These are phyloP conservation scores for Petrolisthes manimaculis DNA, from an alignment of 2,888 invertebrate genomes.

Conservation along the genomic window DNA sequence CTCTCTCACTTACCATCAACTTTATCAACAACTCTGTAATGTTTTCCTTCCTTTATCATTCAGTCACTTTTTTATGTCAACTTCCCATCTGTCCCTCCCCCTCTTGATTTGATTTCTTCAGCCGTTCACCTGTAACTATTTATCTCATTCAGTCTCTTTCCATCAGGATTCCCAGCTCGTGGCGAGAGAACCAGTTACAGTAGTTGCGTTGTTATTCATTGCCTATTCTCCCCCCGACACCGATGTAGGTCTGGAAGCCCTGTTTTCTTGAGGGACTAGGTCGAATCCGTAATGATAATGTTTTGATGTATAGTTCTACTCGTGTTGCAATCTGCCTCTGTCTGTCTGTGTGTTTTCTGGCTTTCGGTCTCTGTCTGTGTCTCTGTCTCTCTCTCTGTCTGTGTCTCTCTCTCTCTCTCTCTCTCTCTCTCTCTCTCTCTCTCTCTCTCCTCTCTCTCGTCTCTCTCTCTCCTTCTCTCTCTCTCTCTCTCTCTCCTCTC, in stretches of 20 bases:
- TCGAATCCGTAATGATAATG: background rate
- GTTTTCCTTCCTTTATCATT: too few relatives aligned
- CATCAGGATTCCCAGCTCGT: too few relatives aligned
- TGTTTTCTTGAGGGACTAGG: background rate
- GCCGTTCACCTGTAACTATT: too few relatives aligned
- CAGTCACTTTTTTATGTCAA: too few relatives aligned
- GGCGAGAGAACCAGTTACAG: background rate
- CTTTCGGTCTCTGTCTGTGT: background rate
- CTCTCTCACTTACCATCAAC: too few relatives aligned
- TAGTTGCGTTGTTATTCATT: background rate
- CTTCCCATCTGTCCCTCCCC: too few relatives aligned
- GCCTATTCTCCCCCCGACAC: background rate
- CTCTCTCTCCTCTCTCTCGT: constrained; percentile 6
- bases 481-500: constrained; percentile 3
- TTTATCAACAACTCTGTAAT: too few relatives aligned
- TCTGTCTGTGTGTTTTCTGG: background rate
- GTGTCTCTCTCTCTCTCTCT: constrained; percentile 18
- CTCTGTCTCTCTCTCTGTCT: constrained; percentile 18
- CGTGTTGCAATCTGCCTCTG: background rate
- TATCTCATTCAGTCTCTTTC: too few relatives aligned
- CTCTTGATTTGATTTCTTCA: too few relatives aligned
- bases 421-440: constrained; percentile 22
- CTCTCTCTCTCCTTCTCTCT: too few relatives aligned
- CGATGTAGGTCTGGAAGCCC: background rate
- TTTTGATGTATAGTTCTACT: background rate